Percentiles rank a stretch among this genome's conserved stretches.
These are phyloP conservation scores for Rhipidura dahli DNA, from an alignment of 2,113 vertebrate genomes.

Conservation along the genomic window DNA sequence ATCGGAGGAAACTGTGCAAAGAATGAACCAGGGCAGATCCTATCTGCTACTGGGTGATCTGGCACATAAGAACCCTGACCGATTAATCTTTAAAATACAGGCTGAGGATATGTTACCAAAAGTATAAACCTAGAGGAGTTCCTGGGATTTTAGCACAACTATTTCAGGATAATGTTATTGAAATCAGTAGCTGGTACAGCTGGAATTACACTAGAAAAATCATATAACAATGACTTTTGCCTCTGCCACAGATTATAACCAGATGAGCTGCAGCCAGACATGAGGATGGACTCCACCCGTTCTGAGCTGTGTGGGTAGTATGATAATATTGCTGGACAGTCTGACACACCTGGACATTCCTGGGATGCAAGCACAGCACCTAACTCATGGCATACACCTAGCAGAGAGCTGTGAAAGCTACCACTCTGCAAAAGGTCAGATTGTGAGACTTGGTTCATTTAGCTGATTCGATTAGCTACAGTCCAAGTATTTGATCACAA, in stretches of 20 bases:
- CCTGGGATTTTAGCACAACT: neutral
- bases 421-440: neutral
- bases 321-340: neutral
- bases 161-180: neutral
- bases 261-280: neutral
- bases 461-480: neutral
- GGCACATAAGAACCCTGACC: neutral
- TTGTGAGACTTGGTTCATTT: neutral
- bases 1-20: neutral
- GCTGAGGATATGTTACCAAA: neutral
- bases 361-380: neutral
- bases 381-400: neutral
- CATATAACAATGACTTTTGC: neutral
- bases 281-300: neutral
- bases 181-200: neutral
- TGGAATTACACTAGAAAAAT: neutral
- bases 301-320: neutral
- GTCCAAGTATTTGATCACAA: neutral
- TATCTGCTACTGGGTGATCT: neutral
- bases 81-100: neutral
- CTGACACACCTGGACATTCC: neutral
- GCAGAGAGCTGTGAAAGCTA: neutral
- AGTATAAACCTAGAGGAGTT: neutral
- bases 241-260: neutral
- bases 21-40: neutral